Evolutionary conservation across 2,797 vertebrate species (phyloP).

Genomic region (Allobates femoralis): DNA sequence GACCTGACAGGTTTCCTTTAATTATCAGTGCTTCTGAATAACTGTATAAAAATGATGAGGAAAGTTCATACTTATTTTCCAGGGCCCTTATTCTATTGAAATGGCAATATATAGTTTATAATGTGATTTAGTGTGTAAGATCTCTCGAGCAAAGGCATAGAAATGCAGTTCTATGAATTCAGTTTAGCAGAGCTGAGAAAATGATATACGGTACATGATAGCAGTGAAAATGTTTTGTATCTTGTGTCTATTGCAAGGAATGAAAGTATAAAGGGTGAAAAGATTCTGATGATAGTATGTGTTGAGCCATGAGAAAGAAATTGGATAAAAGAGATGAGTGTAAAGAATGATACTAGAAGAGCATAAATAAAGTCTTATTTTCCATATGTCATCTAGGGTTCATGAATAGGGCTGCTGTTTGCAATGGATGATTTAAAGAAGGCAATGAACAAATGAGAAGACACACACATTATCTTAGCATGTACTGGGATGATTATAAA

Average conservation of each 20-base stretch:
- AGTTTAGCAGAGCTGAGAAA: background rate
- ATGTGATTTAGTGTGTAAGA: background rate
- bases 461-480: too few species aligned
- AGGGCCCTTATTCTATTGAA: background rate
- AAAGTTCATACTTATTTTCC: background rate
- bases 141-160: background rate
- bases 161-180: background rate
- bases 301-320: constrained; percentile 15
- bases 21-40: too few species aligned
- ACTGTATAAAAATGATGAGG: background rate
- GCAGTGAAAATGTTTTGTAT: constrained; percentile 9
- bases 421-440: background rate
- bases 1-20: too few species aligned
- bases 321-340: constrained; percentile 12
- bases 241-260: background rate
- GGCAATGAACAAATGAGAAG: background rate
- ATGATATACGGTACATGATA: background rate
- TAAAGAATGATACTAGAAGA: background rate
- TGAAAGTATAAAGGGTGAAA: background rate
- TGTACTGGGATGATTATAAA: too few species aligned
- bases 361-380: background rate
- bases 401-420: background rate
- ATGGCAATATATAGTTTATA: background rate
- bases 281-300: background rate
- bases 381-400: background rate